phyloP scores from a whole-genome alignment of 1,140 invertebrate genomes.

The Spodoptera litura region DNA sequence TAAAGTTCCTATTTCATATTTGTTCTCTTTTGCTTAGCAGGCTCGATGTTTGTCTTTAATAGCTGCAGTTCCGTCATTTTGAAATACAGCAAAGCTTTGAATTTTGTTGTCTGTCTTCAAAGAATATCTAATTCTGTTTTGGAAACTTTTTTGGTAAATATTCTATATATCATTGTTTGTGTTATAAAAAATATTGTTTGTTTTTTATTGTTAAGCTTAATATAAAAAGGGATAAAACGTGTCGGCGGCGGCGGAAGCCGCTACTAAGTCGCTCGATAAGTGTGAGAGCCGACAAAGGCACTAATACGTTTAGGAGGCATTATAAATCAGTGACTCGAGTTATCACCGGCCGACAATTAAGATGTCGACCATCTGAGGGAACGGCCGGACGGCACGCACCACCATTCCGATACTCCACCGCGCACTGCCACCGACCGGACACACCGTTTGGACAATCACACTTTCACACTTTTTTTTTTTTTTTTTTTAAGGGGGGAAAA shows the following conservation, averaged over 20 bases:
- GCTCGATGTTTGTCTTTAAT: conserved; percentile 29
- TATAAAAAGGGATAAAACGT: conserved; percentile 57
- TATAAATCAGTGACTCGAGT: conserved; percentile 70
- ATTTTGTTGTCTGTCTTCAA: neutral
- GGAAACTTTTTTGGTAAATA: neutral
- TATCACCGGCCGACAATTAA: conserved; percentile 71
- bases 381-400: conserved; percentile 40
- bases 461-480: too few species aligned
- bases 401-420: too few species aligned
- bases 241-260: conserved; percentile 63
- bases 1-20: conserved; percentile 38
- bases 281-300: conserved; percentile 69
- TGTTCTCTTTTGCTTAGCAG: conserved; percentile 26
- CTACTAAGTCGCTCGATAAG: conserved; percentile 65
- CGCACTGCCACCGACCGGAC: neutral
- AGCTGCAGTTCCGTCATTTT: conserved; percentile 27
- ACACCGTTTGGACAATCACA: neutral
- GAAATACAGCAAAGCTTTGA: conserved; percentile 9
- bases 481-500: too few species aligned
- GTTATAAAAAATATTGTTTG: conserved; percentile 28
- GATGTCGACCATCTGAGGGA: conserved; percentile 58
- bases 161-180: conserved; percentile 39
- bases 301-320: conserved; percentile 68
- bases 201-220: conserved; percentile 46
- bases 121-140: conserved; percentile 2